Percentiles rank a stretch among this genome's conserved stretches.
phyloP scores from a whole-genome alignment of 2,888 invertebrate species.

The Tetragonula carbonaria region DNA sequence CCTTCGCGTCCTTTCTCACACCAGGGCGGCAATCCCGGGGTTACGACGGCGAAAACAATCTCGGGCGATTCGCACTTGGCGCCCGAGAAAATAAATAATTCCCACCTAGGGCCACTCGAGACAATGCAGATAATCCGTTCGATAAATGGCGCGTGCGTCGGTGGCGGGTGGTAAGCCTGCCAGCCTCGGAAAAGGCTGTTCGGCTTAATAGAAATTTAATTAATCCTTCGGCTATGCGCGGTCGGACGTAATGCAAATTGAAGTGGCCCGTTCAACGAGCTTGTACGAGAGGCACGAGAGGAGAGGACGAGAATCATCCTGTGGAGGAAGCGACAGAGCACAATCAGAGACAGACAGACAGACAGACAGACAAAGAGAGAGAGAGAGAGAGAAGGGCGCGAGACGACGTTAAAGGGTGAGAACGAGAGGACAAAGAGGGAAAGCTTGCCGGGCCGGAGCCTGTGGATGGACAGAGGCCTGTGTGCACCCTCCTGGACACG shows the following conservation, averaged over 20 bases:
- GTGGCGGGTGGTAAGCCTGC: conserved; percentile 43
- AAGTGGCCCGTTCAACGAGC: conserved; percentile 70
- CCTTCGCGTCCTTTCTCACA: neutral
- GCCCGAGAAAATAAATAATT: conserved; percentile 62
- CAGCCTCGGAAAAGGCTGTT: conserved; percentile 72
- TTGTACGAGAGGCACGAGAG: conserved; percentile 43
- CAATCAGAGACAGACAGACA: no score
- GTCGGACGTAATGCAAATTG: conserved; percentile 81
- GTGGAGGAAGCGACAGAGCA: no score
- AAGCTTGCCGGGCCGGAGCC: conserved; percentile 22
- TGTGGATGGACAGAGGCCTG: conserved; percentile 57
- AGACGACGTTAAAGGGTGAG: conserved; percentile 39
- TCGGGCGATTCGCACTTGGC: conserved; percentile 32
- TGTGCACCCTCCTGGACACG: conserved; percentile 67
- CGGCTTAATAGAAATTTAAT: conserved; percentile 83
- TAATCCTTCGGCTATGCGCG: conserved; percentile 81
- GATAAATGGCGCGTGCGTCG: conserved; percentile 75
- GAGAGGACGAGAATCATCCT: conserved; percentile 28
- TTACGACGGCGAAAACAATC: conserved; percentile 38
- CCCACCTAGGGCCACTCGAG: conserved; percentile 38
- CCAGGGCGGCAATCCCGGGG: no score
- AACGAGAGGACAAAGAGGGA: conserved; percentile 36
- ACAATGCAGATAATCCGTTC: conserved; percentile 73
- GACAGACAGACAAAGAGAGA: neutral
- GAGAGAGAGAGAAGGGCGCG: conserved; percentile 20